A percentile compares a stretch with the other conserved stretches of the same genome.
phyloP scores from a whole-genome alignment of 2,888 invertebrate genomes.

The Sinodicranocentrus sp. region DNA sequence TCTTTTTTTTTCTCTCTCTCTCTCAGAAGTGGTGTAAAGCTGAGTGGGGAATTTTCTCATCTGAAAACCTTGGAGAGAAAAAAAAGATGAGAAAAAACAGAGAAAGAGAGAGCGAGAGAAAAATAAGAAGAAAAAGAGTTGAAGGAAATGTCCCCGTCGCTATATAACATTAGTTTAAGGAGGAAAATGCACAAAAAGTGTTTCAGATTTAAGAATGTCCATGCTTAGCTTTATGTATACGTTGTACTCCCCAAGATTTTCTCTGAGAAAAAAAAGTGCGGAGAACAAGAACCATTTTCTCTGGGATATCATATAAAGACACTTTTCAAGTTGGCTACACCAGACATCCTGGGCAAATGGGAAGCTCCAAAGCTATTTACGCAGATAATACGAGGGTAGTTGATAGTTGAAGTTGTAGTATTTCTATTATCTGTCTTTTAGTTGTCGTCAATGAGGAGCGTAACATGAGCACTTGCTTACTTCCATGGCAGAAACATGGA shows the following conservation, averaged over 20 bases:
- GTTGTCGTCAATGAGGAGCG: conserved; percentile 62
- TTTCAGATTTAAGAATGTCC: conserved; percentile 10
- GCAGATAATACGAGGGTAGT: conserved; percentile 36
- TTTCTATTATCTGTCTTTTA: conserved; percentile 54
- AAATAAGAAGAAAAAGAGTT: neutral
- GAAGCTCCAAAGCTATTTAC: conserved; percentile 24
- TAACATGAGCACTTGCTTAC: neutral
- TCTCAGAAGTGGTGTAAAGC: neutral
- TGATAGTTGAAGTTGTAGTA: conserved; percentile 42
- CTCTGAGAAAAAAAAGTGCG: neutral
- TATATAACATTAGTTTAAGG: neutral
- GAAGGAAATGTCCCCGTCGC: neutral
- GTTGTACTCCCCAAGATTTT: neutral
- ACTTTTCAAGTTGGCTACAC: conserved; percentile 61
- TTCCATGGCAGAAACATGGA: neutral
- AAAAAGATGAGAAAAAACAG: neutral
- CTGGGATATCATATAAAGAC: conserved; percentile 2
- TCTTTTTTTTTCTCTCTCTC: no score
- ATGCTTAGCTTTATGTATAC: conserved; percentile 3
- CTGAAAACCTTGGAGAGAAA: neutral
- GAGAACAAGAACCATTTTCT: neutral
- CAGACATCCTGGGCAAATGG: no score
- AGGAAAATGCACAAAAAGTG: neutral
- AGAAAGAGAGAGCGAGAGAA: neutral
- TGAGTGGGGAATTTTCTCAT: conserved; percentile 49